Evolutionary conservation across 1,140 invertebrate species (phyloP), one percentile per base, ranked within the genome.

Genomic region (Euborellia annulipes): DNA sequence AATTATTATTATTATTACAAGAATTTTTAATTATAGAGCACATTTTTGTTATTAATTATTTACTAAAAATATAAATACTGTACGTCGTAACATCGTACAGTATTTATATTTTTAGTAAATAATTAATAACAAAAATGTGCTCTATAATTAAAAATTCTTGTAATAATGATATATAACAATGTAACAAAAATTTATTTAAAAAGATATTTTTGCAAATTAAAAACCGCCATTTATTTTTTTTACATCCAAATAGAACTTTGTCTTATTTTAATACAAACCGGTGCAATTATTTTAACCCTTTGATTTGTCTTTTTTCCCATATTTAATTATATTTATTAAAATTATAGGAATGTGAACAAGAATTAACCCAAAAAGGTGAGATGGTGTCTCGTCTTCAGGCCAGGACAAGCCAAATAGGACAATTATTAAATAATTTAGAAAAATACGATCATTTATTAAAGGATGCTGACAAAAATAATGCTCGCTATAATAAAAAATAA

Each of bases 311-410:
- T 49, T 18, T 22, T 30, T n/a, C n/a, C n/a, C n/a, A n/a, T n/a
- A n/a, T n/a, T n/a, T n/a, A n/a, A n/a, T 34, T 14, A 34, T 34
- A n/a, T 34, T 34, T 34, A n/a, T 34, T 34, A 9, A 34, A 46
- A 41, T 66, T 66, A 43, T 75, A 91, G 86, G 87, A 90, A 72
- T 90, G 85, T 72, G 86, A 90, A 71, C 73, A 78, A 67, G 87
- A 90, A 68, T 72, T 90, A 61, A 87, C 83, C 51, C 83, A 90
- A 70, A 89, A 89, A 65, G 85, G 85, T 53, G 82, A 87, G 67
- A 80, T 89, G 76, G 85, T 90, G 52, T 83, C 82, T 64, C 79
- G 85, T 49, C 78, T 90, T 51, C 85, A 90, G 64, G 79, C 77
- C 53, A 90, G 89, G 71, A 86, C 85, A 52, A 79, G 79, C 64